Base-by-base conservation (phyloP, 1,140 invertebrate species). In the Linepithema humile region DNA sequence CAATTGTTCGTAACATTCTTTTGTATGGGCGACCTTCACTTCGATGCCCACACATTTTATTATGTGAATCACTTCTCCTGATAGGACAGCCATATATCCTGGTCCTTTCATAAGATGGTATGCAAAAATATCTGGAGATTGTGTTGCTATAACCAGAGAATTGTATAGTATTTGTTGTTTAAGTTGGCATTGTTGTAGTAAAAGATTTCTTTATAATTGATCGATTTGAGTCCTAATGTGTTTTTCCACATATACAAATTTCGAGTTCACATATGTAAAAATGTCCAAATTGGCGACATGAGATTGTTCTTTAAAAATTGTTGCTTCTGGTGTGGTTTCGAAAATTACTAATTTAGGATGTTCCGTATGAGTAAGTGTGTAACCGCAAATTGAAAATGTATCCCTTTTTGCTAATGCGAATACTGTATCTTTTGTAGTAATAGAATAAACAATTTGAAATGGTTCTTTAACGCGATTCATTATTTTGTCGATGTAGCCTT, bases 301-400 rank as follows among this genome's bases (percentile, higher is more conserved):
- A 5, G 40, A 5, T 15, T 9, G 32, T n/a, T 15, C 43, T n/a
- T 29, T 29, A 6, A 59, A 59, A 3, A 59, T 17, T 4, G 2
- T n/a, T 0, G 7, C 4, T 0, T 26, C 29, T 0, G 40, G 35
- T 15, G 3, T 59, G 20, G 80, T 73, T 48, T 90, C 85, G 1
- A 86, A 40, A 4, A 90, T 85, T 0, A 90, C 26, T 12, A 90
- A 20, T 84, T 89, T 91, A 0, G 86, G 84, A 20, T 91, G 85
- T 73, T 91, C 89, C 1, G 86, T 90, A 55, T 35, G 26, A 0
- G 65, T 62, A 0, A 89, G 10, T 1, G 29, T 59, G 50, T 84
- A 77, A 12, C 80, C 85, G 6, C 88, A 90, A 7, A 78, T 12
- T 1, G 2, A 3, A 1, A 38, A 23, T 53, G 23, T 10, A 3